phyloP scores from a whole-genome alignment of 2,113 vertebrate genomes.

The Piprites chloris region DNA sequence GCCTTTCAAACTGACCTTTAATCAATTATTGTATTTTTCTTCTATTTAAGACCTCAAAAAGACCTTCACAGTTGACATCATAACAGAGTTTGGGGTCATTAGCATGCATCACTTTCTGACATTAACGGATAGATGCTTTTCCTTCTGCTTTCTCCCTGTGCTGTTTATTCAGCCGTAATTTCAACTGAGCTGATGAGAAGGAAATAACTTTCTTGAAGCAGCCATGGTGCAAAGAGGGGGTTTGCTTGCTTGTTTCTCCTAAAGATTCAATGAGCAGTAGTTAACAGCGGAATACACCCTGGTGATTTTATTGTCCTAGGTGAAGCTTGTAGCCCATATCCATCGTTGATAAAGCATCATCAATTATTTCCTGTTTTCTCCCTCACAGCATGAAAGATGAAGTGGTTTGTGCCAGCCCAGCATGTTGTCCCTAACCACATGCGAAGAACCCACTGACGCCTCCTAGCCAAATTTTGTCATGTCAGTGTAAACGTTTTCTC shows the following conservation, averaged over 20 bases:
- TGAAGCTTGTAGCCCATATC: not conserved
- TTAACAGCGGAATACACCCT: not conserved
- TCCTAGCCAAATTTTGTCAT: slow-evolving; percentile 49
- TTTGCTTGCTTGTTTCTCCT: not conserved
- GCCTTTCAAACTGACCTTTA: not conserved
- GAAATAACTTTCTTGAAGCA: not conserved
- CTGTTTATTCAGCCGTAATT: not conserved
- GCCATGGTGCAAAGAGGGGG: not conserved
- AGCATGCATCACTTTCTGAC: fast-evolving
- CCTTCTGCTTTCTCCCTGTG: not conserved
- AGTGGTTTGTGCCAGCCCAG: not conserved
- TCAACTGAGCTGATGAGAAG: not conserved
- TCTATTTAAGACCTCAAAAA: not conserved
- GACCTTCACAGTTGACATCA: not conserved
- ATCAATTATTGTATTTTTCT: not conserved
- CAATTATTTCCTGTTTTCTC: slow-evolving; percentile 43
- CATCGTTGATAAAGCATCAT: not conserved
- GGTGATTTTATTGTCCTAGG: not conserved
- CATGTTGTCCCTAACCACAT: slow-evolving; percentile 44
- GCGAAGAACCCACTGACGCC: slow-evolving; percentile 37
- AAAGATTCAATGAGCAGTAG: not conserved
- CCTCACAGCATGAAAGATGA: fast-evolving
- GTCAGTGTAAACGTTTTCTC: slow-evolving; percentile 26
- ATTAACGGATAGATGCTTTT: not conserved
- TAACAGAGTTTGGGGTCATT: not conserved